Percentiles rank a stretch among this genome's conserved stretches.
phyloP scores from a whole-genome alignment of 37 sponge, comb jelly and placozoan species.

The Geodia barretti region DNA sequence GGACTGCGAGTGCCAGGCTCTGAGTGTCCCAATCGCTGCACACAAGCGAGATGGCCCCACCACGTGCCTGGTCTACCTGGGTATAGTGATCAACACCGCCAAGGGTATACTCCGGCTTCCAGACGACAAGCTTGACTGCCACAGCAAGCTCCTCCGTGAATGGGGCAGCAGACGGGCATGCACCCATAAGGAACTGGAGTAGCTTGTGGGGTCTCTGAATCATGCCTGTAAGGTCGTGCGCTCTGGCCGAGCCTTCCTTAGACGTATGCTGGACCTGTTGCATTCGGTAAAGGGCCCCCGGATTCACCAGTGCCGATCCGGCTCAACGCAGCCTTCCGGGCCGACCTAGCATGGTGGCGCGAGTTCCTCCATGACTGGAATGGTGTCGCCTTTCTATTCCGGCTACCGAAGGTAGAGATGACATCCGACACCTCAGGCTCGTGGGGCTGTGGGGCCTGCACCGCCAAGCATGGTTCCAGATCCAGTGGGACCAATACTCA shows the following conservation, averaged over 20 bases:
- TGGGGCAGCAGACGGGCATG: slow-evolving; percentile 4
- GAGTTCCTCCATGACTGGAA: slow-evolving; percentile 12
- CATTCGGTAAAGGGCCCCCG: not conserved
- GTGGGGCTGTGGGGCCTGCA: slow-evolving; percentile 59
- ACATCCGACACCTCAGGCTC: slow-evolving; percentile 54
- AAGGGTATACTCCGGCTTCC: not conserved
- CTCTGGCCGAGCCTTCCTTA: slow-evolving; percentile 17
- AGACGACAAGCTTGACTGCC: not conserved
- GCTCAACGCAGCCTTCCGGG: slow-evolving; percentile 14
- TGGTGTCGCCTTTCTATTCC: slow-evolving; percentile 5
- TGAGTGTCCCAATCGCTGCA: slow-evolving; percentile 47
- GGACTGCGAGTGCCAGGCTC: not conserved
- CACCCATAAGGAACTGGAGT: slow-evolving; percentile 27
- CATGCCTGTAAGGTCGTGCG: slow-evolving; percentile 42
- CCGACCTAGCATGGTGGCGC: slow-evolving; percentile 44
- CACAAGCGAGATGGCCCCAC: slow-evolving; percentile 60
- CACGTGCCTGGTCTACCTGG: slow-evolving; percentile 29
- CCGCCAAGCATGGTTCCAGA: slow-evolving; percentile 40
- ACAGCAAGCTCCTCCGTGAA: not conserved
- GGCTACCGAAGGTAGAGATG: not conserved
- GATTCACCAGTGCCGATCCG: slow-evolving; percentile 2
- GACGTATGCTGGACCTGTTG: slow-evolving; percentile 30
- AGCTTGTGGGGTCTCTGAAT: slow-evolving; percentile 27
- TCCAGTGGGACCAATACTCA: slow-evolving; percentile 22
- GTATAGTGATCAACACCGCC: slow-evolving; percentile 35